Evolutionary conservation across 2,113 vertebrate genomes (phyloP).

Genomic region (Caloenas nicobarica): DNA sequence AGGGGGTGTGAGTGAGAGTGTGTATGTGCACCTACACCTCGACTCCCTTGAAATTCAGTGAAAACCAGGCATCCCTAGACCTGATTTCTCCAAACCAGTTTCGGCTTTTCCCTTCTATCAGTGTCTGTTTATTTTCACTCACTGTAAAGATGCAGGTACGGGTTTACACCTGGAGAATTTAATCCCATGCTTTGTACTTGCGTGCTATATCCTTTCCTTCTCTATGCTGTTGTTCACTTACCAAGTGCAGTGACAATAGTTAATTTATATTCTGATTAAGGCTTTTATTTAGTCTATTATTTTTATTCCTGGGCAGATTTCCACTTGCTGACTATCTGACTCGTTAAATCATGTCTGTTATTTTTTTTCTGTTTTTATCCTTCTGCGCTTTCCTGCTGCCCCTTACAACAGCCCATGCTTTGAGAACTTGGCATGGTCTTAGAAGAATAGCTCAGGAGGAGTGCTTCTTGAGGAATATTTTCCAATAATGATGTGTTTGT

Average conservation of each 20-base stretch:
- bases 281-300: background rate
- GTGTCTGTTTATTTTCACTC: background rate
- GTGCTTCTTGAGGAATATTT: slow-evolving; percentile 8
- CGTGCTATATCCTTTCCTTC: background rate
- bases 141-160: fast-evolving
- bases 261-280: background rate
- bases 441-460: background rate
- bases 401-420: background rate
- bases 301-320: background rate
- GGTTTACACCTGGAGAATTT: background rate
- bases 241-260: background rate
- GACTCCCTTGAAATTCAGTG: background rate
- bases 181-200: background rate
- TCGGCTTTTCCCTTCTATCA: background rate
- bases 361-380: background rate
- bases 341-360: background rate
- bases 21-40: background rate
- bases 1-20: background rate
- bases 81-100: background rate
- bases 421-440: background rate
- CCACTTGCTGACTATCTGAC: background rate
- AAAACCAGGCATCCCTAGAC: background rate
- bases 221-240: background rate
- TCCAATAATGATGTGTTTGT: background rate
- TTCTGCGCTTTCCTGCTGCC: background rate